Evolutionary conservation across 2,888 invertebrate species (phyloP), one percentile per base, ranked within the genome.

Genomic region (Slavum lentiscoides): DNA sequence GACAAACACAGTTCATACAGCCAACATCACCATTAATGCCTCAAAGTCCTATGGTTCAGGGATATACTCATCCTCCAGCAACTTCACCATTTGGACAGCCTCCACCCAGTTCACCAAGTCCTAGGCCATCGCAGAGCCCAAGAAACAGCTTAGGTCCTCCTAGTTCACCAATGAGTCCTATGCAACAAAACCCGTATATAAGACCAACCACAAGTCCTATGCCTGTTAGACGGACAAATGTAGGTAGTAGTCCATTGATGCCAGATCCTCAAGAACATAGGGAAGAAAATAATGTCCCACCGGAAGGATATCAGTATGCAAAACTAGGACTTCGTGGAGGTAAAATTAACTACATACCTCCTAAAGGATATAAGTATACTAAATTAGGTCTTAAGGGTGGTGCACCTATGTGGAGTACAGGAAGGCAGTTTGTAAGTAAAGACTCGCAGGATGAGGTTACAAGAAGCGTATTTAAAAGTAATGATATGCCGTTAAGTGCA

Each of bases 331-430:
- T 80, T 72, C 80, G 80, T 43, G 87, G 86, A 21, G 89, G 89
- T 17, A 89, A 89, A 5, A 89, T 89, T 15, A 89, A 89, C 83
- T 87, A 88, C 1, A 88, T 88, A 83, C 89, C 89, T 85, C 89
- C 90, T 13, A 86, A 88, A 67, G 90, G 89, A 85, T 89, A 88
- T 85, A 89, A 89, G 0, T 91, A 90, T 85, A 88, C 89, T 84
- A 90, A 90, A 84, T 87, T 90, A 4, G 93, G 88, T 82, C 87
- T 85, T 85, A 86, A 84, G 73, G 86, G 86, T 37, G 86, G 86
- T 39, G 84, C 84, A 37, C 86, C 86, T 2, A 85, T 85, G 84
- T 85, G 85, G 85, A 82, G 77, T 86, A 81, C 82, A 74, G 75
- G 84, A 73, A 81, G 84, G 76, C 82, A 82, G 74, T 75, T 82